Percentiles rank a stretch among this genome's conserved stretches.
Evolutionary conservation across 2,888 invertebrate species (phyloP).

Genomic region (Nymphalis polychloros): DNA sequence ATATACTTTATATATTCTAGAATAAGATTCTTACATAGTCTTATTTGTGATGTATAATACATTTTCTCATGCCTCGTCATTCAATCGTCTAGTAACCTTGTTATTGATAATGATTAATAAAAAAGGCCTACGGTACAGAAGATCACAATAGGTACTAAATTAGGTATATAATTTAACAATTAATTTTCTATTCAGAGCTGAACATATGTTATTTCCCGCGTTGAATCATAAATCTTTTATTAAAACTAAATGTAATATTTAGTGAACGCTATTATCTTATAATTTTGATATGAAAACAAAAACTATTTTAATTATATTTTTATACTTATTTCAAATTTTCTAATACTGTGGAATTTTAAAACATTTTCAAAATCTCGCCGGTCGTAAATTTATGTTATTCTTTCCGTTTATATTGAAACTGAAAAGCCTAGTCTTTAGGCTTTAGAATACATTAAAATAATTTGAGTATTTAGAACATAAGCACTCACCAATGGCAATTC

Average conservation of each 20-base stretch:
- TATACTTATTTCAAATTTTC: too few species aligned
- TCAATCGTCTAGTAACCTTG: not conserved
- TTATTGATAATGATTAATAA: not conserved
- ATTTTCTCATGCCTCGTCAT: not conserved
- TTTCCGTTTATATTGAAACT: too few species aligned
- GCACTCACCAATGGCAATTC: not conserved
- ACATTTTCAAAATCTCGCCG: too few species aligned
- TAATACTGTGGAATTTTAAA: too few species aligned
- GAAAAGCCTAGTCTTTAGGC: too few species aligned
- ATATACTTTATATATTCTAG: too few species aligned
- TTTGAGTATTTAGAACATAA: too few species aligned
- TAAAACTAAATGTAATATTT: not conserved
- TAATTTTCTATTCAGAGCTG: constrained; percentile 12
- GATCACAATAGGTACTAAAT: constrained; percentile 10
- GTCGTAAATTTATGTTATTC: too few species aligned
- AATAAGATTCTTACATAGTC: too few species aligned
- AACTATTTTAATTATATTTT: too few species aligned
- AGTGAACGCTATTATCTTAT: not conserved
- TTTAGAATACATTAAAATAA: too few species aligned
- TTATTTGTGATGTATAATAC: not conserved
- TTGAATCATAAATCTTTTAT: constrained; percentile 9
- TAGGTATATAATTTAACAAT: constrained; percentile 3
- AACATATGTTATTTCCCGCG: not conserved
- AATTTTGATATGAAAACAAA: too few species aligned
- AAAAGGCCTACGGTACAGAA: not conserved